Evolutionary conservation across 1,140 invertebrate genomes (phyloP).

Genomic region (Microplitis mediator): DNA sequence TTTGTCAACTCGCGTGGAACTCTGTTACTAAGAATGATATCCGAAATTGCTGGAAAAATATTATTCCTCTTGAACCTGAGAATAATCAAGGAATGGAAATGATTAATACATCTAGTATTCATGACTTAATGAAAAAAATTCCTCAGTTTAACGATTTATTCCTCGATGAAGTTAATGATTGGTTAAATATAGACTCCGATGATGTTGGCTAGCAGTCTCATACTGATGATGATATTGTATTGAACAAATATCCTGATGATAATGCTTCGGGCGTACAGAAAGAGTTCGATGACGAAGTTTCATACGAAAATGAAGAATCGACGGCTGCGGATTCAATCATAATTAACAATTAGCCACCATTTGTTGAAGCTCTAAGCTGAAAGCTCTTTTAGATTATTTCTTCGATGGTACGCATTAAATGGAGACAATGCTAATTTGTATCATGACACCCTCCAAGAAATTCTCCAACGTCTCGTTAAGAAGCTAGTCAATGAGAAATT

Average conservation of each 20-base stretch:
- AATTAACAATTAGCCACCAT: neutral
- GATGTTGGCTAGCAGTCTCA: constrained; percentile 1
- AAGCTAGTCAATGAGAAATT: constrained; percentile 1
- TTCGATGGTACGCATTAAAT: neutral
- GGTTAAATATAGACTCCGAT: neutral
- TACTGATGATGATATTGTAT: constrained; percentile 1
- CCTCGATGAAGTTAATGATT: constrained; percentile 5
- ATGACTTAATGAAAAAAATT: neutral
- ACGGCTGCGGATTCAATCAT: neutral
- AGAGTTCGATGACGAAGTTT: constrained; percentile 1
- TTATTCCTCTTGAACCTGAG: neutral
- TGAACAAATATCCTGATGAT: neutral
- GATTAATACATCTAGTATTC: neutral
- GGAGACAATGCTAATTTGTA: neutral
- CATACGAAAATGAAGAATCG: neutral
- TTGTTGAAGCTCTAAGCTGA: neutral
- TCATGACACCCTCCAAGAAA: too few species aligned
- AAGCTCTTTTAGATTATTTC: neutral
- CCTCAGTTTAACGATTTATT: neutral
- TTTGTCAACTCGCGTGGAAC: neutral
- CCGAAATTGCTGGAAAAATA: constrained; percentile 13
- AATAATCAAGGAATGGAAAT: neutral
- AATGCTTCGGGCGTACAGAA: neutral
- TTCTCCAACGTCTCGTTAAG: neutral
- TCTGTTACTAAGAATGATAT: neutral